These are phyloP conservation scores for Drosophila rellima DNA, from an alignment of 2,888 invertebrate species.

Conservation along the genomic window DNA sequence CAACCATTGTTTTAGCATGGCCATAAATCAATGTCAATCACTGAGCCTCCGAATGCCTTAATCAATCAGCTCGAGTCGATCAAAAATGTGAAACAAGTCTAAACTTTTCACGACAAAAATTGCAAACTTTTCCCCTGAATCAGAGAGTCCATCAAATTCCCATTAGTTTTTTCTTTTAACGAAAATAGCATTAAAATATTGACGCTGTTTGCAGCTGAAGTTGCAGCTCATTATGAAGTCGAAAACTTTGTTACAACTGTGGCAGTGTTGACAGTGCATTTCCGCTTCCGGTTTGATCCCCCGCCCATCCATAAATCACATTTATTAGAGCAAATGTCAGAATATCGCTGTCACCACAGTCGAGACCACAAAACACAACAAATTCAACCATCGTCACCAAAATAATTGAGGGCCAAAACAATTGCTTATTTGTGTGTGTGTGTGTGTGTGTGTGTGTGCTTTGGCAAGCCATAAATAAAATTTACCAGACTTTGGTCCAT, in stretches of 20 bases:
- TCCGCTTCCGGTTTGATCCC: constrained; percentile 44
- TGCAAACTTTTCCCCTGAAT: constrained; percentile 22
- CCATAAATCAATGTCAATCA: constrained; percentile 77
- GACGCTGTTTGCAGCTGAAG: constrained; percentile 8
- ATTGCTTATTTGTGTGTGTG: constrained; percentile 26
- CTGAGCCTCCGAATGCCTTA: constrained; percentile 27
- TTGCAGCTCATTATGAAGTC: constrained; percentile 41
- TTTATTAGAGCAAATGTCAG: constrained; percentile 61
- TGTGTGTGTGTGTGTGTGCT: constrained; percentile 20
- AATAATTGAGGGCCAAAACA: constrained; percentile 65
- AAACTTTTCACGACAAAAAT: constrained; percentile 39
- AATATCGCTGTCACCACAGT: constrained; percentile 32
- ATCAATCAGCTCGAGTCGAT: constrained; percentile 73
- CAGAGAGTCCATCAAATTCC: constrained; percentile 48
- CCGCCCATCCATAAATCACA: constrained; percentile 65
- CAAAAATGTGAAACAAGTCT: constrained; percentile 41
- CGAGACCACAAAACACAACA: constrained; percentile 36
- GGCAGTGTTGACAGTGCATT: constrained; percentile 45
- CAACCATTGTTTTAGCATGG: constrained; percentile 38
- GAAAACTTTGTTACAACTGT: constrained; percentile 41
- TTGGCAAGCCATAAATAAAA: constrained; percentile 68
- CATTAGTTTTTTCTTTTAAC: constrained; percentile 49
- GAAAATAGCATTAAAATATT: constrained; percentile 50
- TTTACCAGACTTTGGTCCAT: constrained; percentile 41
- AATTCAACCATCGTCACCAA: constrained; percentile 39